Percentiles rank a stretch among this genome's conserved stretches.
These are phyloP conservation scores for Coreius guichenoti DNA, from an alignment of 2,797 vertebrate genomes.

Conservation along the genomic window DNA sequence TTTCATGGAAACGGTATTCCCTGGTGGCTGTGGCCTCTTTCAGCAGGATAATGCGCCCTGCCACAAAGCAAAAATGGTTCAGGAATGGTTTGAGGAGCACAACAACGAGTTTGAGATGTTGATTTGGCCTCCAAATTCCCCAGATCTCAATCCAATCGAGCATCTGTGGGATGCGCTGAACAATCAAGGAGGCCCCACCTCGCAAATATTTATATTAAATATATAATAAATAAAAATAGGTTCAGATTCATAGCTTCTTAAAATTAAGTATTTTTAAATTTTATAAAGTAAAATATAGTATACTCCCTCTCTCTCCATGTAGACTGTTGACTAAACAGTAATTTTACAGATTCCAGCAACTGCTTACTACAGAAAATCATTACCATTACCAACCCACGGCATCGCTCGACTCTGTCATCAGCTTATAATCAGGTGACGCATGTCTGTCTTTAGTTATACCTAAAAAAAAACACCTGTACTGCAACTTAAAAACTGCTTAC, in stretches of 20 bases:
- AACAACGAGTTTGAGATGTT: no score
- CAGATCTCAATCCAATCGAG: no score
- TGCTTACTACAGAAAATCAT: background rate
- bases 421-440: background rate
- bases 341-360: slow-evolving; percentile 5
- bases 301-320: background rate
- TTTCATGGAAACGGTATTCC: no score
- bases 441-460: background rate
- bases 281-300: background rate
- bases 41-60: no score
- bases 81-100: no score
- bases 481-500: background rate
- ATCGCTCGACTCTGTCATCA: background rate
- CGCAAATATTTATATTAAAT: background rate
- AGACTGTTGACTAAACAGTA: background rate
- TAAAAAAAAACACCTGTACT: background rate
- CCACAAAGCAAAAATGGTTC: no score
- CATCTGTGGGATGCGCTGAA: no score
- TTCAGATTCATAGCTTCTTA: background rate
- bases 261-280: background rate
- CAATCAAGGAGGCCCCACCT: no score
- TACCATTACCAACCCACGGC: background rate
- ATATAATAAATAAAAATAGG: background rate
- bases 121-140: no score
- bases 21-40: no score